Evolutionary conservation across 2,797 vertebrate genomes (phyloP).

Genomic region (Thamnophis elegans): DNA sequence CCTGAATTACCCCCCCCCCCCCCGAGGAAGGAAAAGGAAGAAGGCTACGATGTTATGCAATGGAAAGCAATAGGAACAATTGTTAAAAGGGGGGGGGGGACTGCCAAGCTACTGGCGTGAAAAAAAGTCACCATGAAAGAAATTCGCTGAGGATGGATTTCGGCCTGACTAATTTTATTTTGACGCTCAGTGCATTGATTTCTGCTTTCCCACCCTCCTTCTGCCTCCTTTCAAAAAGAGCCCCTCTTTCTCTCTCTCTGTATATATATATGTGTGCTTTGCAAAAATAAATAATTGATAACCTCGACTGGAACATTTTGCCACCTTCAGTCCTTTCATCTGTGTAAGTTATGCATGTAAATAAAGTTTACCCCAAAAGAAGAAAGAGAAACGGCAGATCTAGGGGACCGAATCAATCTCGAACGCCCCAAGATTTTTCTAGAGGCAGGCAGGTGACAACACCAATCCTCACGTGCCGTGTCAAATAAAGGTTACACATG

Average conservation of each 20-base stretch:
- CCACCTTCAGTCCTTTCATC: not conserved
- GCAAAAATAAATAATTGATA: not conserved
- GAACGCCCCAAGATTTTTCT: not conserved
- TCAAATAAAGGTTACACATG: not conserved
- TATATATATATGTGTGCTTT: not conserved
- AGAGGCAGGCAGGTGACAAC: not conserved
- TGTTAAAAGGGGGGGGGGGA: not conserved
- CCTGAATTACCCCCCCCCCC: not conserved
- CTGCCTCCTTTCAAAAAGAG: not conserved
- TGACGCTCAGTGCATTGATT: not conserved
- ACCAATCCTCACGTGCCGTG: not conserved
- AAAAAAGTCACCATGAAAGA: not conserved
- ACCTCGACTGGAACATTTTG: not conserved
- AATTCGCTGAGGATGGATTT: not conserved
- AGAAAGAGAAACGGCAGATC: not conserved
- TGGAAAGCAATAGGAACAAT: not conserved
- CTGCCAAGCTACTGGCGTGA: not conserved
- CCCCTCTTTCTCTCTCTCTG: not conserved
- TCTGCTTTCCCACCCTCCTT: not conserved
- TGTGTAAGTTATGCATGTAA: not conserved
- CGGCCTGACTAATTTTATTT: not conserved
- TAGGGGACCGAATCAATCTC: not conserved
- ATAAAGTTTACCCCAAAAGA: not conserved
- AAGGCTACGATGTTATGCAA: not conserved
- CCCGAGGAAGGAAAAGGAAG: not conserved